Conservation (phyloP, 2,113 vertebrate species). For the Atlantisia rogersi region DNA sequence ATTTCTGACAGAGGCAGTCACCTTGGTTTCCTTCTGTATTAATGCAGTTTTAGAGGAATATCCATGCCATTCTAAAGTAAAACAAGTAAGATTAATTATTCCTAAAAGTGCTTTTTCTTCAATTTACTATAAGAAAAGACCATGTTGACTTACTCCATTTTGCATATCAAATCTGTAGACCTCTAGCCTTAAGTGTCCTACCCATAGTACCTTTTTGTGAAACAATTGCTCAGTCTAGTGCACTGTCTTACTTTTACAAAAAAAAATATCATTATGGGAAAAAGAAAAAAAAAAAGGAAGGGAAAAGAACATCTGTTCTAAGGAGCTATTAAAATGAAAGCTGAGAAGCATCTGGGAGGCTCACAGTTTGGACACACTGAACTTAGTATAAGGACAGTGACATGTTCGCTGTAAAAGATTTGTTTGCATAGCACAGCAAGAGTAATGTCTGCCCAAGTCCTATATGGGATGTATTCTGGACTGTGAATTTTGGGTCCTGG, state of each 20-base stretch:
- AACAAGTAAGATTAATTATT: neutral
- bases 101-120: neutral
- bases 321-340: neutral
- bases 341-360: neutral
- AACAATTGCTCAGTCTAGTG: neutral
- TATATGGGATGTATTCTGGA: neutral
- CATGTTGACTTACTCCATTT: neutral
- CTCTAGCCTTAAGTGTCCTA: neutral
- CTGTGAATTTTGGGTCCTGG: neutral
- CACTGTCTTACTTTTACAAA: neutral
- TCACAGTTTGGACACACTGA: rapidly evolving
- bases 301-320: neutral
- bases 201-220: neutral
- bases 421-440: neutral
- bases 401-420: neutral
- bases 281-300: neutral
- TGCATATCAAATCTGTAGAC: neutral
- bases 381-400: neutral
- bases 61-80: neutral
- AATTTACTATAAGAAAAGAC: neutral
- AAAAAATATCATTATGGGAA: neutral
- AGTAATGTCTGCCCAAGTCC: neutral
- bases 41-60: neutral
- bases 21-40: neutral
- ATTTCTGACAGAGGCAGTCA: neutral